Evolutionary conservation across 2,113 vertebrate genomes (phyloP).

Genomic region (Recurvirostra avosetta): DNA sequence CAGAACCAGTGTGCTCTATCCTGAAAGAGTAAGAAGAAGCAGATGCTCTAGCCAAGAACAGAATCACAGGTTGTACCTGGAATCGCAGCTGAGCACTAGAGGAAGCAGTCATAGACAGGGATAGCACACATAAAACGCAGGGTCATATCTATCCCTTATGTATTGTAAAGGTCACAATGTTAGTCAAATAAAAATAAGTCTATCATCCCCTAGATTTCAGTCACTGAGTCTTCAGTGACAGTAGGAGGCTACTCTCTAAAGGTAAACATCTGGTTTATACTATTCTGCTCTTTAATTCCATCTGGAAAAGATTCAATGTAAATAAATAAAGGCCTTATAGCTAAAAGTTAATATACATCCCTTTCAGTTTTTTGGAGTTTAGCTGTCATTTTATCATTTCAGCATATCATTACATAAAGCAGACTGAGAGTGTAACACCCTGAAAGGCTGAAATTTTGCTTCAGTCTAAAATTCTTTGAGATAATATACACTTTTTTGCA

Average conservation of each 20-base stretch:
- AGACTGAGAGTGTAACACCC: not conserved
- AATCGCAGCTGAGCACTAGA: not conserved
- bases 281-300: not conserved
- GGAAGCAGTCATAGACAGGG: not conserved
- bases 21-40: not conserved
- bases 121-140: not conserved
- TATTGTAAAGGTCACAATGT: not conserved
- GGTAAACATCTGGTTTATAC: not conserved
- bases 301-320: not conserved
- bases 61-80: not conserved
- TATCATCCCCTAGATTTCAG: not conserved
- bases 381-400: not conserved
- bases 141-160: not conserved
- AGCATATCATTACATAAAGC: not conserved
- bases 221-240: not conserved
- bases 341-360: not conserved
- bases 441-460: slow-evolving; percentile 21
- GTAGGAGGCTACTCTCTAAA: not conserved
- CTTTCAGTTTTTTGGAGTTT: not conserved
- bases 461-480: not conserved
- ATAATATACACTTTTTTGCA: slow-evolving; percentile 14
- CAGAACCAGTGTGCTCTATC: not conserved
- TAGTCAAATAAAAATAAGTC: not conserved
- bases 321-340: not conserved
- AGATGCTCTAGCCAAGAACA: not conserved